Percentiles rank a stretch among this genome's conserved stretches.
These are phyloP conservation scores for Lasioglossum villosulum DNA, from an alignment of 2,888 invertebrate species.

Conservation along the genomic window DNA sequence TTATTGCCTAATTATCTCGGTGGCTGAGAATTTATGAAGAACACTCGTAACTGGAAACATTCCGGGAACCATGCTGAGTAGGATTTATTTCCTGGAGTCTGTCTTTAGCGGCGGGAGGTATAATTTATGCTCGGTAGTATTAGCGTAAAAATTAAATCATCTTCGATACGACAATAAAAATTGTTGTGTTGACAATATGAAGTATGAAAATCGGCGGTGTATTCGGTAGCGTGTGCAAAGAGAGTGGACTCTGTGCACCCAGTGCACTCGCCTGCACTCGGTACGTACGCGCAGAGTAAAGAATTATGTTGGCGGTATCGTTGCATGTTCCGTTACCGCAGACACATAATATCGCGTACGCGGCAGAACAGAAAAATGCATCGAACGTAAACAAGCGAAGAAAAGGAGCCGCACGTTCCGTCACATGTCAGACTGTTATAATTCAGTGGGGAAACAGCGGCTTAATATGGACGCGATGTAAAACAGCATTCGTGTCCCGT, in stretches of 20 bases:
- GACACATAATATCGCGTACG: not conserved
- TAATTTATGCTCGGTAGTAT: not conserved
- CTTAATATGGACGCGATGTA: constrained; percentile 22
- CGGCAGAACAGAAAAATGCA: not conserved
- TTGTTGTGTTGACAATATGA: not conserved
- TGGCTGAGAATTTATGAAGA: not conserved
- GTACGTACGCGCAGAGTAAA: not conserved
- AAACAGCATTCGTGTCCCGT: constrained; percentile 15
- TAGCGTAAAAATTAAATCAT: too few relatives aligned
- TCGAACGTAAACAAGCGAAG: not conserved
- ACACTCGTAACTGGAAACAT: not conserved
- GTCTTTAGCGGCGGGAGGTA: not conserved
- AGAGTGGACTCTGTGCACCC: not conserved
- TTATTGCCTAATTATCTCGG: not conserved
- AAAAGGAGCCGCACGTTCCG: not conserved
- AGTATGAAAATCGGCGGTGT: not conserved
- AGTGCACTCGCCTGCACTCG: not conserved
- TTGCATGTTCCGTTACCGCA: not conserved
- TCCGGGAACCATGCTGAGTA: not conserved
- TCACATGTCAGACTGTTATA: constrained; percentile 27
- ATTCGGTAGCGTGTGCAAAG: not conserved
- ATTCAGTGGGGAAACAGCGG: constrained; percentile 13
- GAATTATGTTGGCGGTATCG: not conserved
- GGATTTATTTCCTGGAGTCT: not conserved
- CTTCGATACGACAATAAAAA: not conserved